Evolutionary conservation across 2,113 vertebrate species (phyloP).

Genomic region (Periophthalmodon schlosseri): DNA sequence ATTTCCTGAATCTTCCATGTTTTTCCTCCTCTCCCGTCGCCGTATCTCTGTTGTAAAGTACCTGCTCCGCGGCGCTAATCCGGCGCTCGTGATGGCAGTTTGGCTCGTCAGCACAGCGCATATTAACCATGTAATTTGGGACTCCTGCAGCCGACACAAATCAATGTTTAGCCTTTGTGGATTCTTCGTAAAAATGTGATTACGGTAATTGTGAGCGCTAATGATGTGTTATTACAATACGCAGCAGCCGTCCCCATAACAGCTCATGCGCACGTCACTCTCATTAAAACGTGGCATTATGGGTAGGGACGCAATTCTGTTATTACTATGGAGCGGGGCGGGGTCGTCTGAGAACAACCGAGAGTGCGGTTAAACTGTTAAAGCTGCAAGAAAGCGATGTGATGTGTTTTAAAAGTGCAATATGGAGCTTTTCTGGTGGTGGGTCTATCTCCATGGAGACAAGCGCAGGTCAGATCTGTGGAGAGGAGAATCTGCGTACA

Average conservation of each 20-base stretch:
- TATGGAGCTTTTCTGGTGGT: not conserved
- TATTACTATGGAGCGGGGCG: not conserved
- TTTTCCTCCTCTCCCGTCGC: not conserved
- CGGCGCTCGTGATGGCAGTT: constrained; percentile 29
- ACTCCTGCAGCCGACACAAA: constrained; percentile 64
- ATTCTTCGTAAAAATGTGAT: constrained; percentile 70
- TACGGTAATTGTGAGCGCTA: constrained; percentile 72
- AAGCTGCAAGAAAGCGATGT: not conserved
- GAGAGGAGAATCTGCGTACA: too few relatives aligned
- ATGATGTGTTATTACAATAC: constrained; percentile 71
- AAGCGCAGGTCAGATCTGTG: too few relatives aligned
- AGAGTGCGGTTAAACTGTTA: not conserved
- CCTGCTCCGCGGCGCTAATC: constrained; percentile 52
- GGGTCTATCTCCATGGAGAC: too few relatives aligned
- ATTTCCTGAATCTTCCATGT: not conserved
- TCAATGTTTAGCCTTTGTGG: constrained; percentile 66
- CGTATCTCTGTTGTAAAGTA: constrained; percentile 10
- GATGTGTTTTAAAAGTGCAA: too few relatives aligned
- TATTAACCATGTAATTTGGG: constrained; percentile 76
- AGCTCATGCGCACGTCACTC: constrained; percentile 52
- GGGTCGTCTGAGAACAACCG: not conserved
- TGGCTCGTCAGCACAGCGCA: constrained; percentile 61
- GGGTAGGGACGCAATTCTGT: not conserved
- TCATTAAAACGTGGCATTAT: constrained; percentile 20
- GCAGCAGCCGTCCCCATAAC: constrained; percentile 51